phyloP scores from a whole-genome alignment of 1,140 invertebrate genomes.

The Caenorhabditis elegans region WBcel235 BX284605.5:13172501-13173000 shows the following conservation, averaged over 20 bases:
- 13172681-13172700: background rate
- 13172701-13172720: conserved; percentile 9
- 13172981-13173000: background rate
- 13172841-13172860: conserved; percentile 12
- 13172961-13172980: conserved; percentile 13
- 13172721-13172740: too few species aligned
- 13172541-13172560: background rate
- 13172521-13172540: background rate
- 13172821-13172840: conserved; percentile 22
- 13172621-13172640: background rate
- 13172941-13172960: background rate
- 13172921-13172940: background rate
- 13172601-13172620: conserved; percentile 12
- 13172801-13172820: conserved; percentile 29
- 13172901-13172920: background rate
- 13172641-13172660: background rate
- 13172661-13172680: background rate
- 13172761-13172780: too few species aligned
- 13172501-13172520: background rate
- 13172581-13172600: background rate
- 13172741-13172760: background rate
- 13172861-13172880: background rate
- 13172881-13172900: background rate
- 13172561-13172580: background rate
- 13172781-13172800: background rate